phyloP scores from a whole-genome alignment of 2,113 vertebrate genomes.

The Elgaria multicarinata region DNA sequence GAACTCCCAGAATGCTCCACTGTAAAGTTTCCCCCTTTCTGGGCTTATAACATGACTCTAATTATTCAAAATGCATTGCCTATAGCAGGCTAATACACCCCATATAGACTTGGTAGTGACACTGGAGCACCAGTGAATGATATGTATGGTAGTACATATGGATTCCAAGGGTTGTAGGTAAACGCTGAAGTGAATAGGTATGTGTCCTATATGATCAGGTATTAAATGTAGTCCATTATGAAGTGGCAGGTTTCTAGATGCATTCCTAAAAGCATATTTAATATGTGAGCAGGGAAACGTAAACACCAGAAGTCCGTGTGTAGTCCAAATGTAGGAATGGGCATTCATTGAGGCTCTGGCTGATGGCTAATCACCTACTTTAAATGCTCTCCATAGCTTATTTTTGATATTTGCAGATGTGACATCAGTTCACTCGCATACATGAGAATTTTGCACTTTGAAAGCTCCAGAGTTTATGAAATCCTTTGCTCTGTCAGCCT shows the following conservation, averaged over 20 bases:
- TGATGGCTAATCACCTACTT: background rate
- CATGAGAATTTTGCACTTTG: background rate
- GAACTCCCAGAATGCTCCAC: no score
- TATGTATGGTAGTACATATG: background rate
- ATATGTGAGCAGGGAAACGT: background rate
- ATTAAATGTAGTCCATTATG: background rate
- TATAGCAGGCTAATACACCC: background rate
- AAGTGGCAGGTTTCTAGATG: background rate
- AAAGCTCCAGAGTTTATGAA: conserved; percentile 36
- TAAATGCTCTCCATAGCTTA: background rate
- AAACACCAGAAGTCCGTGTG: background rate
- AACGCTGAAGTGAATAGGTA: background rate
- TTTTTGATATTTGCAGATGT: background rate
- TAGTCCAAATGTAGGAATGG: no score
- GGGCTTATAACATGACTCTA: background rate
- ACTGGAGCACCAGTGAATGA: background rate
- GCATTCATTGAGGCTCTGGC: background rate
- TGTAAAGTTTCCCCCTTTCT: background rate
- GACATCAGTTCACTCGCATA: background rate
- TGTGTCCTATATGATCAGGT: background rate
- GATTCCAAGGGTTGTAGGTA: background rate
- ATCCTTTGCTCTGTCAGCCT: conserved; percentile 41
- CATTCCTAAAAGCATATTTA: background rate
- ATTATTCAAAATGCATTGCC: background rate
- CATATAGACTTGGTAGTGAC: background rate